These are phyloP conservation scores for Nannobrachium achirus DNA, from an alignment of 2,113 vertebrate species.

Conservation along the genomic window DNA sequence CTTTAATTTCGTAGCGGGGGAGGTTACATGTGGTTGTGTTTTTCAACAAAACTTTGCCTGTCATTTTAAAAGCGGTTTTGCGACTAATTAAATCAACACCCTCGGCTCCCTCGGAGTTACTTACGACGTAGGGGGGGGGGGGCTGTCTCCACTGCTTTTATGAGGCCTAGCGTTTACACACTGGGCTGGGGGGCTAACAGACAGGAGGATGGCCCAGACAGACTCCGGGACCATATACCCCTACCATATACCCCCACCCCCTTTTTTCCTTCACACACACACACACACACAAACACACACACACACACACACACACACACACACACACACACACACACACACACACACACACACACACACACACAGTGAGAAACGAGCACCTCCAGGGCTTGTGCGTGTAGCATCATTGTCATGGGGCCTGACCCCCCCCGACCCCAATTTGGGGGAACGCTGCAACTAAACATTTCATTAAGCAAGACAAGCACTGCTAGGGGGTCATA, in stretches of 20 bases:
- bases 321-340: constrained; percentile 14
- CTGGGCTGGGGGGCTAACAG: neutral
- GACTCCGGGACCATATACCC: constrained; percentile 23
- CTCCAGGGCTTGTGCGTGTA: constrained; percentile 49
- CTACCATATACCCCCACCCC: neutral
- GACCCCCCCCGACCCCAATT: constrained; percentile 69
- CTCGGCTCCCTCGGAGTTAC: constrained; percentile 40
- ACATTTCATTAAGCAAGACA: constrained; percentile 74
- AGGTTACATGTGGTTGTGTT: constrained; percentile 23
- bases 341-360: constrained; percentile 5
- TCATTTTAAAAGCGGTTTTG: constrained; percentile 39
- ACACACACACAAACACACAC: constrained; percentile 25
- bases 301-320: constrained; percentile 39
- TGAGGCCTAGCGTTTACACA: constrained; percentile 27
- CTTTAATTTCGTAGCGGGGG: neutral
- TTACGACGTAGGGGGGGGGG: constrained; percentile 9
- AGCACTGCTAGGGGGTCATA: constrained; percentile 50
- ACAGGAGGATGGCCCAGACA: neutral
- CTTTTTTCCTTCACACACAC: no score
- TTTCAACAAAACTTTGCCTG: constrained; percentile 28
- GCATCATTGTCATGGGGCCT: constrained; percentile 42
- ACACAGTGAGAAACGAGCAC: constrained; percentile 6
- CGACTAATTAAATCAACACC: constrained; percentile 69
- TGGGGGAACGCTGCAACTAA: constrained; percentile 67
- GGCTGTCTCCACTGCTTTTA: constrained; percentile 48